Base-by-base conservation (phyloP, 1,140 invertebrate species). In the Rhysida immarginata region DNA sequence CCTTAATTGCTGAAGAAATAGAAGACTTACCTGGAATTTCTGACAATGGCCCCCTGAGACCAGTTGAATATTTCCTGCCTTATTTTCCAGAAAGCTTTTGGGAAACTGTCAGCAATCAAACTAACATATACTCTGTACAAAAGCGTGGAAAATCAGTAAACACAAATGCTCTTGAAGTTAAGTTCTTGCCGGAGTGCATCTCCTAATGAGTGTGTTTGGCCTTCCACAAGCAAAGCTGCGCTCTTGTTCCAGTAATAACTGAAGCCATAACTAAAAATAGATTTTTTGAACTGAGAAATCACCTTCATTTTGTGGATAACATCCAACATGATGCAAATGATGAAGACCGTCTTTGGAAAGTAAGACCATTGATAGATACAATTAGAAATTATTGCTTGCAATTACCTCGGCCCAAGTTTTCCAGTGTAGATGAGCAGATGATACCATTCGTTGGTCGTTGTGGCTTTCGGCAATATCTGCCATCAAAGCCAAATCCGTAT, bases 371-470 rank as follows among this genome's bases (percentile, higher is more conserved):
- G 50, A 43, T 61, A 29, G 53, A 60, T 18, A 20, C 14, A 23
- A 26, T 62, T 16, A 26, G 56, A 16, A 45, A 48, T 27, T 43
- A 21, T 26, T 63, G 57, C 42, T n/a, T 50, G 26, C 44, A 26
- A 45, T 26, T 64, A n/a, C 24, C 43, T 13, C 18, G 16, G 42
- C 53, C 55, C 20, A 46, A 58, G 25, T 26, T 55, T 18, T 29
- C 55, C 24, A 49, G 45, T 48, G 53, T 64, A 24, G 61, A 62
- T 51, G 61, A 62, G 41, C 61, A 62, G 55, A 62, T 62, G 51
- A 53, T 62, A n/a, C 61, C 58, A 14, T 62, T 61, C 48, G 26
- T 44, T 51, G 61, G 61, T 14, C 20, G 25, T 18, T 45, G 20
- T 41, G n/a, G 14, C 1, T 16, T 63, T 26, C 21, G 13, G 21